Percentiles rank a stretch among this genome's conserved stretches.
Evolutionary conservation across 1,140 invertebrate genomes (phyloP).

Genomic region (Saccostrea cuccullata): DNA sequence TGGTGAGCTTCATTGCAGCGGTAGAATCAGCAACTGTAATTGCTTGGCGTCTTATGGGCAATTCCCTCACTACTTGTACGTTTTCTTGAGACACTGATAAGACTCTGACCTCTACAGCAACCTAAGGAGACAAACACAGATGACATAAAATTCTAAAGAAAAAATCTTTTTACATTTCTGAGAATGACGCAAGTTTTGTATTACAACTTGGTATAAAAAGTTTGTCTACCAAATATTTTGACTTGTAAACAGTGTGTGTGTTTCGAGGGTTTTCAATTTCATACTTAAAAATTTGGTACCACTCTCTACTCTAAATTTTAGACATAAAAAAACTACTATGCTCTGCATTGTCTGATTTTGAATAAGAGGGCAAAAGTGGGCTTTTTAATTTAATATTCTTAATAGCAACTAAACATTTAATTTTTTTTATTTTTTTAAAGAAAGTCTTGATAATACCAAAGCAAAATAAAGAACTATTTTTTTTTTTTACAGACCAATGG

Average conservation of each 20-base stretch:
- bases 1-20: not conserved
- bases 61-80: not conserved
- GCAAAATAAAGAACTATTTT: not conserved
- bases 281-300: not conserved
- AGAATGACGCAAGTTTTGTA: not conserved
- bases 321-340: not conserved
- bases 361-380: not conserved
- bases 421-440: not conserved
- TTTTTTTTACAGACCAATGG: no score
- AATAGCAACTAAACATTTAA: no score
- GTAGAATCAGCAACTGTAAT: constrained; percentile 6
- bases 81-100: not conserved
- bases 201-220: constrained; percentile 1
- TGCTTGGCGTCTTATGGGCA: not conserved
- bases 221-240: not conserved
- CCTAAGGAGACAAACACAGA: not conserved
- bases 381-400: no score
- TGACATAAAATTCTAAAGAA: not conserved
- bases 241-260: not conserved
- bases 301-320: no score
- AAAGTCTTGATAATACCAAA: not conserved
- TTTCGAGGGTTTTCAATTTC: not conserved
- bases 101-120: constrained; percentile 9
- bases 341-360: not conserved
- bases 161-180: not conserved